phyloP scores from a whole-genome alignment of 2,888 invertebrate genomes.

The Scaptodrosophila latifasciaeformis region DNA sequence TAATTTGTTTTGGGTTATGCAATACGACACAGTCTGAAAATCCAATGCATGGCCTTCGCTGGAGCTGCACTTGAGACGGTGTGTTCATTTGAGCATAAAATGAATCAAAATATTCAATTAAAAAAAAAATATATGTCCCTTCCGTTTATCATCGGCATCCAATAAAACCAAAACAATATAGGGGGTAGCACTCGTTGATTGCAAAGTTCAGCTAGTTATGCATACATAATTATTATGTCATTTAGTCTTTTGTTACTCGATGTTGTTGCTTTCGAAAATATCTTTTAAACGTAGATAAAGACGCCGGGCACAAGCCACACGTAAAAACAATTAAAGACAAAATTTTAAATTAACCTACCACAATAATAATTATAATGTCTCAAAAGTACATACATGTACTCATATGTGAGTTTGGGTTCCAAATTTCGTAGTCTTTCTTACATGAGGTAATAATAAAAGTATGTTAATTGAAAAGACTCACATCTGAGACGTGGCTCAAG shows the following conservation, averaged over 20 bases:
- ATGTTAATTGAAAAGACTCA: no score
- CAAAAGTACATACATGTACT: background rate
- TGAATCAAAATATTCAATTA: no score
- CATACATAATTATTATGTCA: conserved; percentile 65
- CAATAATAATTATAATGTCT: conserved; percentile 37
- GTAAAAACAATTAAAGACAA: conserved; percentile 21
- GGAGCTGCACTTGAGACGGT: conserved; percentile 38
- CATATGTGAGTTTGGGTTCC: no score
- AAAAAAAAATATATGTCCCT: no score
- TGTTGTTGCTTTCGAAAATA: conserved; percentile 32
- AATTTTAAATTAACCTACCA: conserved; percentile 48
- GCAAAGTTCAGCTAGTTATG: no score
- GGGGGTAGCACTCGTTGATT: no score
- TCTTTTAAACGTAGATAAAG: conserved; percentile 20
- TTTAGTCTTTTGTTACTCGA: conserved; percentile 16
- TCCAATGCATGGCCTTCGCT: conserved; percentile 39
- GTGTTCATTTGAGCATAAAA: conserved; percentile 27
- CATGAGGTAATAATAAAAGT: no score
- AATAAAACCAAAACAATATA: no score
- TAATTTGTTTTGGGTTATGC: conserved; percentile 35
- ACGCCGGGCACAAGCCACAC: conserved; percentile 25
- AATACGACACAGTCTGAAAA: conserved; percentile 46
- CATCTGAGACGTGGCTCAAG: no score
- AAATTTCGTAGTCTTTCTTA: no score
- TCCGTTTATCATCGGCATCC: no score